Percentiles rank a stretch among this genome's conserved stretches.
These are phyloP conservation scores for Anas bernieri DNA, from an alignment of 2,797 vertebrate genomes.

Conservation along the genomic window DNA sequence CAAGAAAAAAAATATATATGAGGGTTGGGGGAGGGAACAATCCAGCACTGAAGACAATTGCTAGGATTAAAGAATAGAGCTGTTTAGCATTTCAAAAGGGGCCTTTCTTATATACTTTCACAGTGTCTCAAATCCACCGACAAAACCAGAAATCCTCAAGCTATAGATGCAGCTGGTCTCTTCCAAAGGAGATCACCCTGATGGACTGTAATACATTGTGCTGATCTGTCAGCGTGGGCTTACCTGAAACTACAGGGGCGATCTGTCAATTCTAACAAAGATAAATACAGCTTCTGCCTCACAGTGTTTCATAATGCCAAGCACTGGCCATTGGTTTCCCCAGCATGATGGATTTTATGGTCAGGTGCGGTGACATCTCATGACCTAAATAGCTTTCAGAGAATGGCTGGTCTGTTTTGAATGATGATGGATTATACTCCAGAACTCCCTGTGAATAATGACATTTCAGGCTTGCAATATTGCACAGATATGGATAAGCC, in stretches of 20 bases:
- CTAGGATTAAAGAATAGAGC: conserved; percentile 23
- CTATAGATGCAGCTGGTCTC: conserved; percentile 14
- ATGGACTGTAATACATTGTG: conserved; percentile 55
- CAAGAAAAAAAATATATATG: not conserved
- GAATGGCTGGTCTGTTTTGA: conserved; percentile 65
- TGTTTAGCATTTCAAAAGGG: conserved; percentile 56
- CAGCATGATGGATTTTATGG: conserved; percentile 77
- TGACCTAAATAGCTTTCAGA: conserved; percentile 68
- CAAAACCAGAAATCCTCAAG: conserved; percentile 8
- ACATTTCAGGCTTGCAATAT: conserved; percentile 54
- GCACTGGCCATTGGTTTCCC: conserved; percentile 58
- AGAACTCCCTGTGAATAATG: conserved; percentile 66
- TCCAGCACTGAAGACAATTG: conserved; percentile 1
- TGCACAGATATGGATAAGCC: not conserved
- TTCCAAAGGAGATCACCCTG: conserved; percentile 55
- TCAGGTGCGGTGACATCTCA: conserved; percentile 72
- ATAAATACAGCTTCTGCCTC: conserved; percentile 67
- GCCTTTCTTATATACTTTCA: not conserved
- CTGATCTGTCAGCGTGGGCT: conserved; percentile 6
- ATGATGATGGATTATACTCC: conserved; percentile 71
- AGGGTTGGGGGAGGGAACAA: not conserved
- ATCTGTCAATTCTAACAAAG: conserved; percentile 74
- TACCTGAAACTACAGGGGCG: conserved; percentile 49
- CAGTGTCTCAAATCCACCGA: not conserved
- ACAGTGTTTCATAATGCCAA: conserved; percentile 54